Evolutionary conservation across 2,797 vertebrate species (phyloP).

Genomic region (Poeciliopsis turneri): DNA sequence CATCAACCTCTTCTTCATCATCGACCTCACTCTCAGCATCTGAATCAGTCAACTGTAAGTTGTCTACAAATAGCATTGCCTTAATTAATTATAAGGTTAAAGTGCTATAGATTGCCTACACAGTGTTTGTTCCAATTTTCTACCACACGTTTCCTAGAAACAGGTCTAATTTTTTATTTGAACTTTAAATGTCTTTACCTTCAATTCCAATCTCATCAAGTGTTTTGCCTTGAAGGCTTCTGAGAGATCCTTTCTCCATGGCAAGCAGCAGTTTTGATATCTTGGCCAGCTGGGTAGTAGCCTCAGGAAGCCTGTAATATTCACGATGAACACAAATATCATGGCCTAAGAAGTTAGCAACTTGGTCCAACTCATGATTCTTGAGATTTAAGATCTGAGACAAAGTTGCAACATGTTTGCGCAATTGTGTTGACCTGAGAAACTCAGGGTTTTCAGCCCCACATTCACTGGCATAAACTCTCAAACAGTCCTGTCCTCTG

Average conservation of each 20-base stretch:
- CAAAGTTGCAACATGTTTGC: constrained; percentile 48
- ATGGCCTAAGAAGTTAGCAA: constrained; percentile 46
- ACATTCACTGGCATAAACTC: constrained; percentile 27
- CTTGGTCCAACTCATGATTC: constrained; percentile 49
- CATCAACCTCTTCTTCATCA: no score
- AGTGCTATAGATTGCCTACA: not conserved
- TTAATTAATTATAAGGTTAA: no score
- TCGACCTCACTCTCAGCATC: no score
- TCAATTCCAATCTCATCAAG: constrained; percentile 16
- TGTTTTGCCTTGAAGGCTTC: constrained; percentile 8
- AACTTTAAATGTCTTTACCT: constrained; percentile 12
- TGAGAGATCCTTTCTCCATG: constrained; percentile 12
- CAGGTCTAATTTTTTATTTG: not conserved
- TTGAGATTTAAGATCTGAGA: constrained; percentile 52
- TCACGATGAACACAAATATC: constrained; percentile 15
- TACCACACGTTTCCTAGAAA: not conserved
- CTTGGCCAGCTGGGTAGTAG: constrained; percentile 20
- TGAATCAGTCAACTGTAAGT: no score
- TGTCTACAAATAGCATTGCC: no score
- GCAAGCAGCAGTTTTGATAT: constrained; percentile 18
- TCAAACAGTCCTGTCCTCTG: constrained; percentile 33
- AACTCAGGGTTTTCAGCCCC: constrained; percentile 37
- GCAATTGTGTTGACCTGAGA: constrained; percentile 32
- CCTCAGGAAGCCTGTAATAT: constrained; percentile 26
- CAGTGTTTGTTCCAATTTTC: not conserved